Conservation (phyloP, 2,888 invertebrate species). For the Ophion obscuratus region DNA sequence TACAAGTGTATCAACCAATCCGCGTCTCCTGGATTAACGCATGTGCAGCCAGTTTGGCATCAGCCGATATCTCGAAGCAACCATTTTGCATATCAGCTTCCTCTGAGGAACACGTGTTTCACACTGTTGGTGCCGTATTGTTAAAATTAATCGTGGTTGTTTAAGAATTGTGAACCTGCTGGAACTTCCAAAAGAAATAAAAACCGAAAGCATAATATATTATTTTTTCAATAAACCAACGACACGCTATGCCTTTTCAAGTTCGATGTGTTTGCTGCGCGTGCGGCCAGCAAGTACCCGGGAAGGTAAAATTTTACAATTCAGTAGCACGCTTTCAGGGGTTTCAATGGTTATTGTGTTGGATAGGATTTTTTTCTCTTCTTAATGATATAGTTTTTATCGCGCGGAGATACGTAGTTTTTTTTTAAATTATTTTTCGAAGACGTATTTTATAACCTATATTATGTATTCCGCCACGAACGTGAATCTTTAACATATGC, state of each 20-base stretch:
- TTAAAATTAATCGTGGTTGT: neutral
- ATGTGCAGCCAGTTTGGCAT: neutral
- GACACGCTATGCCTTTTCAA: neutral
- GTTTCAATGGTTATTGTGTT: too few relatives aligned
- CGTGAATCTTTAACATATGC: too few relatives aligned
- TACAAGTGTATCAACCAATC: slow-evolving; percentile 13
- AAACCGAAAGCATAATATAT: neutral
- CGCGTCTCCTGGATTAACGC: neutral
- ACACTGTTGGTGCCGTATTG: neutral
- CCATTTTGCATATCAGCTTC: neutral
- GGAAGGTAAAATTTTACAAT: neutral
- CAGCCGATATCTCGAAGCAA: neutral
- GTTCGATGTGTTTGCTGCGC: neutral
- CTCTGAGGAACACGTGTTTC: neutral
- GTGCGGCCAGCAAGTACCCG: slow-evolving; percentile 6
- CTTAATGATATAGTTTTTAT: too few relatives aligned
- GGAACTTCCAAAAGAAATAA: neutral
- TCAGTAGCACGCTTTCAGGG: neutral
- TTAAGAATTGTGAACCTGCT: neutral
- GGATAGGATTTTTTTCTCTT: too few relatives aligned
- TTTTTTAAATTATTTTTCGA: too few relatives aligned
- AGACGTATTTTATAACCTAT: too few relatives aligned
- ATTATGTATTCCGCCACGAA: too few relatives aligned
- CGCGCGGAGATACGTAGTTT: too few relatives aligned
- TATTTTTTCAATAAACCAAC: neutral